phyloP scores from a whole-genome alignment of 1,140 invertebrate genomes.

The Drosophila oshimai region DNA sequence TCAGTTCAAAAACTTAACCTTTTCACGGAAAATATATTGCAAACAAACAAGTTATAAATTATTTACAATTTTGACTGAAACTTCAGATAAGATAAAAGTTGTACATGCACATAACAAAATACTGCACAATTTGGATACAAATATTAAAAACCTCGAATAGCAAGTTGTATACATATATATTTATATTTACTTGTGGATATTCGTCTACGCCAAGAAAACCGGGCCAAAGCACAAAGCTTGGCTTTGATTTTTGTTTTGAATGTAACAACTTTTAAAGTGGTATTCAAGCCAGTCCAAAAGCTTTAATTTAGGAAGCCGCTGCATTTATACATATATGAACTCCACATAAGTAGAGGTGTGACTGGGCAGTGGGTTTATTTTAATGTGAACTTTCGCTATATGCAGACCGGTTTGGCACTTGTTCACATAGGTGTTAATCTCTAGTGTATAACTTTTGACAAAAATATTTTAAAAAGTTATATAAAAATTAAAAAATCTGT shows the following conservation, averaged over 20 bases:
- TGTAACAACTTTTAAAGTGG: background rate
- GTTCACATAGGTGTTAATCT: background rate
- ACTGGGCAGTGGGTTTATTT: slow-evolving; percentile 31
- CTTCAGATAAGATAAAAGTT: too few relatives aligned
- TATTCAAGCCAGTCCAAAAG: slow-evolving; percentile 15
- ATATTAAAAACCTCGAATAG: too few relatives aligned
- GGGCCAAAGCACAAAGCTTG: slow-evolving; percentile 31
- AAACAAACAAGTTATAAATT: too few relatives aligned
- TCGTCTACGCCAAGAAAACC: background rate
- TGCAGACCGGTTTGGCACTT: slow-evolving; percentile 34
- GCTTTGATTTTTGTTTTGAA: background rate
- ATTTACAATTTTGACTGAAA: too few relatives aligned
- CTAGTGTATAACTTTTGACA: background rate
- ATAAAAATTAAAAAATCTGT: too few relatives aligned
- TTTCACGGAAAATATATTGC: too few relatives aligned
- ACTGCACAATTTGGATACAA: too few relatives aligned
- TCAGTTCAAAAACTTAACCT: too few relatives aligned
- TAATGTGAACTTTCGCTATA: slow-evolving; percentile 57
- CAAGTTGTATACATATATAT: too few relatives aligned
- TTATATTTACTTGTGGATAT: too few relatives aligned
- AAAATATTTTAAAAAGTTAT: background rate
- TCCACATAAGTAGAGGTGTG: slow-evolving; percentile 60
- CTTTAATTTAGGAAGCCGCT: slow-evolving; percentile 18
- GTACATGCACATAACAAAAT: too few relatives aligned
- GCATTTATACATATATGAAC: slow-evolving; percentile 2